Conservation (phyloP, 1,140 invertebrate species). For the Trichogramma pretiosum region DNA sequence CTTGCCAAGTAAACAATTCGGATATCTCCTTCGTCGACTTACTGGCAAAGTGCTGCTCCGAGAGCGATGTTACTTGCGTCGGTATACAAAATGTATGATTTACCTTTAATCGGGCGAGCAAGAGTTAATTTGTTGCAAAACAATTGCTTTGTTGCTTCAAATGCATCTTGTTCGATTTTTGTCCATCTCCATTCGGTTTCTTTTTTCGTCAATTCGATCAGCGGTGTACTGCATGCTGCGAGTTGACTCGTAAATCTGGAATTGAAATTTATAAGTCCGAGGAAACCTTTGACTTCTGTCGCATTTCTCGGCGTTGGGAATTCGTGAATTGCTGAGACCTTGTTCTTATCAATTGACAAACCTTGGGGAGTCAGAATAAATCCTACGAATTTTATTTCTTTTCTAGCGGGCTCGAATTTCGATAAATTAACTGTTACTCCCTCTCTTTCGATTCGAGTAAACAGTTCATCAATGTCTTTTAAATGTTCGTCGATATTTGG, state of each 20-base stretch:
- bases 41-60: constrained; percentile 17
- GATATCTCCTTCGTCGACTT: background rate
- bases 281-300: background rate
- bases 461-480: background rate
- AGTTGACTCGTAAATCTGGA: background rate
- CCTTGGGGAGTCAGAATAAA: background rate
- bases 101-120: constrained; percentile 24
- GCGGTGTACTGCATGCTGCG: background rate
- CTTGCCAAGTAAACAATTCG: background rate
- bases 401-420: background rate
- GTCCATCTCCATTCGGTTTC: background rate
- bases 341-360: background rate
- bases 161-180: background rate
- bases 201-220: background rate
- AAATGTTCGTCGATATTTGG: background rate
- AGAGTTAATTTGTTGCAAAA: constrained; percentile 17
- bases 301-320: background rate
- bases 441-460: background rate
- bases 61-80: constrained; percentile 27
- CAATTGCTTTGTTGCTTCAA: background rate
- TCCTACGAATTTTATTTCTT: background rate
- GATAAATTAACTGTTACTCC: background rate
- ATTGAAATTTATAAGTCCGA: background rate
- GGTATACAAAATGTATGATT: constrained; percentile 26
- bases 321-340: background rate